phyloP scores from a whole-genome alignment of 2,888 invertebrate species.

The Cyclophora albipunctata region DNA sequence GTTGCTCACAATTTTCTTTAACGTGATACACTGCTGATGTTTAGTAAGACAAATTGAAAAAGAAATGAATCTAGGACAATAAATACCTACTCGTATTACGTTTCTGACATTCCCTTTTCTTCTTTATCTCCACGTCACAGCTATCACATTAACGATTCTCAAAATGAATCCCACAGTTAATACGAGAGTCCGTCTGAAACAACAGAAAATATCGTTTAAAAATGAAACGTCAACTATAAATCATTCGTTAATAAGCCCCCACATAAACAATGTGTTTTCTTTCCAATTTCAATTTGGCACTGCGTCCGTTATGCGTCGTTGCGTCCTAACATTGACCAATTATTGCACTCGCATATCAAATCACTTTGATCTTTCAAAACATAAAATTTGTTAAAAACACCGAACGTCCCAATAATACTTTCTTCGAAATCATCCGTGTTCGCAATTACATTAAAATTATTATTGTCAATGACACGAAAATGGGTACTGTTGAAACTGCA shows the following conservation, averaged over 20 bases:
- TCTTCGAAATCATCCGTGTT: slow-evolving; percentile 26
- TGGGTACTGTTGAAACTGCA: slow-evolving; percentile 3
- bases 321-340: slow-evolving; percentile 43
- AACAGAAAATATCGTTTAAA: slow-evolving; percentile 31
- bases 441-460: slow-evolving; percentile 17
- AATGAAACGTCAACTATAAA: slow-evolving; percentile 47
- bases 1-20: slow-evolving; percentile 3
- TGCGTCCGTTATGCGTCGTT: slow-evolving; percentile 33
- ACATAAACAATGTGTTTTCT: slow-evolving; percentile 53
- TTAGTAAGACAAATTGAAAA: too few relatives aligned
- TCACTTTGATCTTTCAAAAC: slow-evolving; percentile 43
- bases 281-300: slow-evolving; percentile 56
- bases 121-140: too few relatives aligned
- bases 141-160: too few relatives aligned
- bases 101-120: too few relatives aligned
- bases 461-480: background rate
- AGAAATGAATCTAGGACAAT: too few relatives aligned
- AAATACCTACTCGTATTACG: too few relatives aligned
- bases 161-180: too few relatives aligned
- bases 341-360: slow-evolving; percentile 39
- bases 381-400: slow-evolving; percentile 37
- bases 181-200: slow-evolving; percentile 13
- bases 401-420: slow-evolving; percentile 27
- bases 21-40: too few relatives aligned
- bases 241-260: slow-evolving; percentile 59